A percentile compares a stretch with the other conserved stretches of the same genome.
Evolutionary conservation across 2,113 vertebrate species (phyloP).

Genomic region (Rhea pennata): DNA sequence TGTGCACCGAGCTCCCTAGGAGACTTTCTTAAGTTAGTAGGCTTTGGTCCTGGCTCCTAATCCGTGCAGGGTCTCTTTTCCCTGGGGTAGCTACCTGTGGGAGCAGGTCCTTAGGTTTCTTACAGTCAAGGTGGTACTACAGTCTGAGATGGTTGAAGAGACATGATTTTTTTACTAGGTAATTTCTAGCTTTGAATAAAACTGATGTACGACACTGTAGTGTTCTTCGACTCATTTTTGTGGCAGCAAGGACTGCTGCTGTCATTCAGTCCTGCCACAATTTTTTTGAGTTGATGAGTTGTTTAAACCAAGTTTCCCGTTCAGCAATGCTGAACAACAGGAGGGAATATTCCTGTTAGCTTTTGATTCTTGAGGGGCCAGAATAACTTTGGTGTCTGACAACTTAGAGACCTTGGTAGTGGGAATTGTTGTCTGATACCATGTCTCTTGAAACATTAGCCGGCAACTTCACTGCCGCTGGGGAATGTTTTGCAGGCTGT

Average conservation of each 20-base stretch:
- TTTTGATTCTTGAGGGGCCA: not conserved
- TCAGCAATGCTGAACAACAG: not conserved
- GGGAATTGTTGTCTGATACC: not conserved
- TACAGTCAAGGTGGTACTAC: not conserved
- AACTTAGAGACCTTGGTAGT: not conserved
- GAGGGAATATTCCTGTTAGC: not conserved
- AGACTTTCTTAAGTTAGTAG: not conserved
- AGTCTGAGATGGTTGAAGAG: not conserved
- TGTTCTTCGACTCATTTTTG: not conserved
- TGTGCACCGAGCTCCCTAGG: not conserved
- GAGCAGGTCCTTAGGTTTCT: not conserved
- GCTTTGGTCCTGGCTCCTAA: not conserved
- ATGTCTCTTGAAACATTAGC: not conserved
- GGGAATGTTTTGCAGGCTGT: not conserved
- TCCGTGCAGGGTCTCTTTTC: accelerated
- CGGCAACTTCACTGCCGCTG: not conserved
- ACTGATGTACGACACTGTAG: not conserved
- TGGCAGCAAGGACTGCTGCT: not conserved
- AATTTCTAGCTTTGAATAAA: not conserved
- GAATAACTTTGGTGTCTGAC: not conserved
- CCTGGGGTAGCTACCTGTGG: not conserved
- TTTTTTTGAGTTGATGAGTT: accelerated
- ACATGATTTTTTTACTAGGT: not conserved
- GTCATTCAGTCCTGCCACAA: not conserved
- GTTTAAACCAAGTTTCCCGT: not conserved